Percentiles rank a stretch among this genome's conserved stretches.
phyloP scores from a whole-genome alignment of 2,797 vertebrate species.

The Lindbergichthys nudifrons region DNA sequence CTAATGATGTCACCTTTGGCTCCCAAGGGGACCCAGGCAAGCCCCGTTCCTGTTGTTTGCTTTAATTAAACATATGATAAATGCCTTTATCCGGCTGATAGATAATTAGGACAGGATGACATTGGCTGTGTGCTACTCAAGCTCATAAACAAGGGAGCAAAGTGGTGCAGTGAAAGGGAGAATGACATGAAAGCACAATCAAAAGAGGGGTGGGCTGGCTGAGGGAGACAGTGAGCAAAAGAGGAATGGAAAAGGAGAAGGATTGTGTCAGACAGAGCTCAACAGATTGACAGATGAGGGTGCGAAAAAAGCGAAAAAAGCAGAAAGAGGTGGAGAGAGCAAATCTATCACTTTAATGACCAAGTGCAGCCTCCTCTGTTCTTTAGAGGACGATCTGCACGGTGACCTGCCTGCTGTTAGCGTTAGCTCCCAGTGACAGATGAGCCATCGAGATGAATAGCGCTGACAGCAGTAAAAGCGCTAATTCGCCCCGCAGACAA shows the following conservation, averaged over 20 bases:
- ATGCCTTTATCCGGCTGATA: slow-evolving; percentile 60
- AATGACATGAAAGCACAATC: slow-evolving; percentile 28
- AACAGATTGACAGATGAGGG: slow-evolving; percentile 63
- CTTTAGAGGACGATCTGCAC: slow-evolving; percentile 73
- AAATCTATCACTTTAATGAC: slow-evolving; percentile 81
- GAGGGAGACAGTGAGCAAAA: slow-evolving; percentile 17
- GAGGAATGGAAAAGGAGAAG: slow-evolving; percentile 13
- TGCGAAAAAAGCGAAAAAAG: slow-evolving; percentile 42
- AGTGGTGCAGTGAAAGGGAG: slow-evolving; percentile 12
- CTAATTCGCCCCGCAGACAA: slow-evolving; percentile 63
- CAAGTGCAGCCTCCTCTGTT: slow-evolving; percentile 66
- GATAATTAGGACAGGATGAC: slow-evolving; percentile 48
- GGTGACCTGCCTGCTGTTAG: slow-evolving; percentile 73
- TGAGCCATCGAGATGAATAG: slow-evolving; percentile 63
- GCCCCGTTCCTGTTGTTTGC: slow-evolving; percentile 53
- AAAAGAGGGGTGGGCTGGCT: neutral
- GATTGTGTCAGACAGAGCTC: slow-evolving; percentile 40
- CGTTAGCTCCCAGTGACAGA: slow-evolving; percentile 67
- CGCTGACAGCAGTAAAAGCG: slow-evolving; percentile 62
- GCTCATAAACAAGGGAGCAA: slow-evolving; percentile 42
- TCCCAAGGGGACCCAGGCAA: slow-evolving; percentile 43
- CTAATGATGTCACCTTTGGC: slow-evolving; percentile 81
- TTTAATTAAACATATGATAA: slow-evolving; percentile 75
- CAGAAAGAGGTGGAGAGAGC: slow-evolving; percentile 54
- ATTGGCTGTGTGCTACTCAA: slow-evolving; percentile 18